Percentiles rank a stretch among this genome's conserved stretches.
phyloP scores from a whole-genome alignment of 2,888 invertebrate species.

The Leptinotarsa haldemani region DNA sequence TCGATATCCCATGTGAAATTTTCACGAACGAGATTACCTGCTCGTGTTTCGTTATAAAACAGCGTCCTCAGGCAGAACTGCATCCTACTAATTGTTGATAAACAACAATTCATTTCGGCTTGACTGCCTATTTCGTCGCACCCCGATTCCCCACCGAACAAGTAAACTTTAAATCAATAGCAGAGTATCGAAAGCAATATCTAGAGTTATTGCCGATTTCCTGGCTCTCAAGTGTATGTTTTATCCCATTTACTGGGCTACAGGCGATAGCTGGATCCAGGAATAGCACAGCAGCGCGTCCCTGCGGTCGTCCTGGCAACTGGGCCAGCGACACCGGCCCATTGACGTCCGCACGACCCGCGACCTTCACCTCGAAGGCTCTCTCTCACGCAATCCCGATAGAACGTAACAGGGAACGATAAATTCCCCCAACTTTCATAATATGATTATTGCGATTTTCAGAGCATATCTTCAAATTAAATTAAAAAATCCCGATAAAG shows the following conservation, averaged over 20 bases:
- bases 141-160: neutral
- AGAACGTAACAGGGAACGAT: constrained; percentile 16
- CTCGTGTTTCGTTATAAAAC: too few relatives aligned
- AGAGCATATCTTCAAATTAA: too few relatives aligned
- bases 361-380: constrained; percentile 57
- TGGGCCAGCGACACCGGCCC: constrained; percentile 52
- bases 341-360: constrained; percentile 56
- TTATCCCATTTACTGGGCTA: constrained; percentile 33
- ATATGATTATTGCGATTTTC: too few relatives aligned
- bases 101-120: neutral
- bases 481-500: too few relatives aligned
- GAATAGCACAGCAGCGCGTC: constrained; percentile 49
- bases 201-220: constrained; percentile 26
- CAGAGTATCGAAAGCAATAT: constrained; percentile 9
- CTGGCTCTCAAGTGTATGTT: constrained; percentile 28
- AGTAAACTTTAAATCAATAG: constrained; percentile 10
- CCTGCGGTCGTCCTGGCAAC: constrained; percentile 58
- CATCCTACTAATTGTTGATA: neutral
- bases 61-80: too few relatives aligned
- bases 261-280: constrained; percentile 44
- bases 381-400: constrained; percentile 36
- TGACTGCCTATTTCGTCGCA: neutral
- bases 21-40: too few relatives aligned
- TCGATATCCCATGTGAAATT: too few relatives aligned
- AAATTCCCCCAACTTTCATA: constrained; percentile 27